Evolutionary conservation across 2,888 invertebrate genomes (phyloP), one percentile per base, ranked within the genome.

Genomic region (Drosophila pegasa): DNA sequence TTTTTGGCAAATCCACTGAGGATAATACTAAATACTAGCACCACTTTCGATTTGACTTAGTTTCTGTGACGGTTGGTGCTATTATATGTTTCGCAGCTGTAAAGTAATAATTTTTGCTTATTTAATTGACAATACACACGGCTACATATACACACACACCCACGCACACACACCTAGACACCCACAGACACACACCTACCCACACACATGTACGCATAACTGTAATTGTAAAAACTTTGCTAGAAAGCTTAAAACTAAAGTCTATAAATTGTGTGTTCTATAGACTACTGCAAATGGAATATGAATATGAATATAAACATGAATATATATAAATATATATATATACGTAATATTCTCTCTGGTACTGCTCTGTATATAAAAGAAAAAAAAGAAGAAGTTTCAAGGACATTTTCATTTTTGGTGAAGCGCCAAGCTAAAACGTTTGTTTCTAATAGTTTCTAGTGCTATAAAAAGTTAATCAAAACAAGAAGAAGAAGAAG

Each of bases 101-200:
- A 43, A 22, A 75, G 59, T 73, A 82, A 79, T 87, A 82, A 85
- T 85, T 82, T 80, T 82, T 75, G 83, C 78, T 75, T 87, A 84
- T 78, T 82, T 79, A 77, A 85, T 67, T 82, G 62, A 58, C 51
- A 56, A 47, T n/a, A n/a, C n/a, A n/a, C n/a, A n/a, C n/a, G n/a
- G n/a, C n/a, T n/a, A n/a, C n/a, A n/a, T n/a, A n/a, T n/a, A n/a
- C n/a, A 29, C 12, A 18, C 9, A 51, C 31, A 12, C 2, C 8
- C 31, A 12, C 12, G 5, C 27, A 63, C 38, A 29, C 10, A 31
- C 9, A 50, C 27, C n/a, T n/a, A n/a, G n/a, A 5, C 25, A 9
- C 16, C 9, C 7, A 18, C 12, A 29, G 16, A 16, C 16, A 3
- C 25, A 33, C 10, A 41, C 20, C 41, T 18, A 43, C 10, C 27